These are phyloP conservation scores for Psettodes erumei DNA, from an alignment of 2,113 vertebrate genomes.

Conservation along the genomic window DNA sequence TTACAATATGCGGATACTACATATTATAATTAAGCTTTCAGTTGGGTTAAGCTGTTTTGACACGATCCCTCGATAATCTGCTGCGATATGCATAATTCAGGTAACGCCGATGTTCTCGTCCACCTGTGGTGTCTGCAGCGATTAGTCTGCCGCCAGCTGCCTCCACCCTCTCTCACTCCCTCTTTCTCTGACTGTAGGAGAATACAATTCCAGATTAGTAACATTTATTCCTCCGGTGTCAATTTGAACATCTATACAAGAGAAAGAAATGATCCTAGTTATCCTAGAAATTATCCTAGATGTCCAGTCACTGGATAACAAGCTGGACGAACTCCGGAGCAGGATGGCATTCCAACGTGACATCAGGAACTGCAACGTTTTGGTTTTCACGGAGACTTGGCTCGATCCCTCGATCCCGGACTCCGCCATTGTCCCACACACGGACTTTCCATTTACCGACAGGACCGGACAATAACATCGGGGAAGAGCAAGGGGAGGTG, in stretches of 20 bases:
- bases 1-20: constrained; percentile 2
- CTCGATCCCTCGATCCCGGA: no score
- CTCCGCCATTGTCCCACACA: no score
- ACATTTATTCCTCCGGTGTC: neutral
- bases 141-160: neutral
- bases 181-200: no score
- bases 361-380: no score
- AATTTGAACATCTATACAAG: neutral
- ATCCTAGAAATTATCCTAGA: no score
- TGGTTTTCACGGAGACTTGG: no score
- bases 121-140: constrained; percentile 18
- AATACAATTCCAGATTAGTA: neutral
- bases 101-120: neutral
- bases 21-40: constrained; percentile 32
- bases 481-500: no score
- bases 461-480: no score
- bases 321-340: no score
- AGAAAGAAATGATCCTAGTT: neutral
- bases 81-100: constrained; percentile 41
- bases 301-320: no score
- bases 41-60: constrained; percentile 28
- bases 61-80: constrained; percentile 33
- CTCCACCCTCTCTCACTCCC: neutral
- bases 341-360: no score
- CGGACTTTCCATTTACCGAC: no score